Evolutionary conservation across 2,797 vertebrate species (phyloP), one percentile per base, ranked within the genome.

Genomic region (Lophotriccus pileatus): DNA sequence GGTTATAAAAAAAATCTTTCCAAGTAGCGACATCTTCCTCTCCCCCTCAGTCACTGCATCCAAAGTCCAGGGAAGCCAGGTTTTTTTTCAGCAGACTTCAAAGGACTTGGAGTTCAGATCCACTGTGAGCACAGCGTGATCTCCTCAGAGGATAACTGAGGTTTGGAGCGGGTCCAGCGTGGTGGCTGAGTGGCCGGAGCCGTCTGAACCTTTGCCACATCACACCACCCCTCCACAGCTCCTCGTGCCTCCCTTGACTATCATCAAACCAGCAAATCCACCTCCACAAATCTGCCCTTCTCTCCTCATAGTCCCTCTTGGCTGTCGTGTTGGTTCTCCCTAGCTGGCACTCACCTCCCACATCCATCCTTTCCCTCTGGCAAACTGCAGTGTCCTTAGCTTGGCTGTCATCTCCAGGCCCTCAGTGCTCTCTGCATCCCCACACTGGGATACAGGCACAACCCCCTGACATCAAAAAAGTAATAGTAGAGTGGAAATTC

Each of bases 11-110:
- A 93, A 90, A 64, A 41, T 63, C 84, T 60, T 95, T 95, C 95
- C 89, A 96, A 83, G 82, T 44, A 87, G 90, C 21, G 12, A 95
- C 79, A 91, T 55, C 89, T 76, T 91, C 80, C 91, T 95, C 92
- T 92, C 73, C 94, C 91, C 91, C 82, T 93, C 87, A 86, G 63
- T 64, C 75, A 70, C 68, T 50, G 55, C 47, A 63, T 84, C 90
- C 73, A 91, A 93, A 89, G 20, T 52, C 32, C 59, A 64, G 47
- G 20, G 24, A 81, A 84, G 89, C 52, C 91, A 94, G 87, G n/a
- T 34, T 62, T 76, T 59, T 59, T 82, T 78, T 37, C 58, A 78
- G 58, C 50, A 76, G 28, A 86, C 85, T 87, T 94, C 92, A 93
- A 91, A 92, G 77, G 86, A 34, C 41, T 19, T 69, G 73, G 75